Base-by-base conservation (phyloP, 2,888 invertebrate genomes). In the Odontocerum albicorne region DNA sequence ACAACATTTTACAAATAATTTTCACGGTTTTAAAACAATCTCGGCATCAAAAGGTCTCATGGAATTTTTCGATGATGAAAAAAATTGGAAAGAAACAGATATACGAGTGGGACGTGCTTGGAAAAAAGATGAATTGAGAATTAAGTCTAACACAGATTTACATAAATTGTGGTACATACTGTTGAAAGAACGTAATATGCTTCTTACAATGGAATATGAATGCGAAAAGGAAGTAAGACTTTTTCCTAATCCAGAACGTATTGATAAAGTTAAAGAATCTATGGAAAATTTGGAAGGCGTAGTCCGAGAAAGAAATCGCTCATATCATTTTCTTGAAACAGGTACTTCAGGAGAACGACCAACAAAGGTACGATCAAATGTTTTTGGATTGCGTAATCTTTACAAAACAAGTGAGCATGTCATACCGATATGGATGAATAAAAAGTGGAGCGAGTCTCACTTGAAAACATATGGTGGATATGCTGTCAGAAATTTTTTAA, bases 131-230 rank as follows among this genome's bases (percentile, higher is more conserved):
- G 99, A 99, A 71, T 75, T 99, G 15, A 80, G 99, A 66, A 83
- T 97, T 42, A 99, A 98, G 73, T 94, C 94, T 40, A 98, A 96
- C 69, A 79, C 85, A 44, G 99, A 99, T 72, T 80, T 99, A 53
- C 99, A 99, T 70, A 96, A 98, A 75, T 74, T 99, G 55, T 99
- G 99, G 98, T 96, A 81, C 66, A 67, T 84, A 12, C 75, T 99
- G 52, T 73, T 97, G 47, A 99, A 98, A 75, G 99, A 99, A 73
- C 82, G 88, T 49, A 99, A 99, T 71, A 97, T 98, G 97, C 77
- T 99, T 13, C 72, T 93, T 60, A 97, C 98, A 1, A 96, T 98
- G 97, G 92, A 96, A 73, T 83, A 92, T 59, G 89, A 88, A 69
- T 83, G 84, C 71, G 84, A 86, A 44, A 72, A 82, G 33, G 75